Evolutionary conservation across 2,888 invertebrate species (phyloP).

Genomic region (Noctuana brunneofusca): DNA sequence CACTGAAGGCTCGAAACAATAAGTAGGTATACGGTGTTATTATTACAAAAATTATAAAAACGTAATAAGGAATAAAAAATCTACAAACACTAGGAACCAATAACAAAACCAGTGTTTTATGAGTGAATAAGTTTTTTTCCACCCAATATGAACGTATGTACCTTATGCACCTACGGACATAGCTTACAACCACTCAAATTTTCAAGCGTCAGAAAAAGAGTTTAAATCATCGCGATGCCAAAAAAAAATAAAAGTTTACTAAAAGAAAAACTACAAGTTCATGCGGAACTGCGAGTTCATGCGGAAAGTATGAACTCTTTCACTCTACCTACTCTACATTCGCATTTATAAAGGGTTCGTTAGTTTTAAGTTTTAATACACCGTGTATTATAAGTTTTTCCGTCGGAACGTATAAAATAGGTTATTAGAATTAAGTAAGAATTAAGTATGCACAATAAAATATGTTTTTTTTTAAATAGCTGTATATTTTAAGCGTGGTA

Average conservation of each 20-base stretch:
- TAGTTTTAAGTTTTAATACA: not conserved
- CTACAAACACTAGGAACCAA: no score
- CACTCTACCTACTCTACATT: conserved; percentile 6
- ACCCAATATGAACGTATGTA: not conserved
- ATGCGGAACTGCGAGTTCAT: no score
- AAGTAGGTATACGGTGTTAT: no score
- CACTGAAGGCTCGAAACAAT: no score
- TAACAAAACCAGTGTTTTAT: no score
- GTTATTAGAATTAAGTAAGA: not conserved
- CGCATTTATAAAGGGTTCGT: not conserved
- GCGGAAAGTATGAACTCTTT: not conserved
- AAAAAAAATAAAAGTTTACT: conserved; percentile 5
- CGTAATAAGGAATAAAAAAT: no score
- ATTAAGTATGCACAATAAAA: no score
- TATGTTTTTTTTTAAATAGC: no score
- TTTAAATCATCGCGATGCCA: no score
- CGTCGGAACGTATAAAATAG: not conserved
- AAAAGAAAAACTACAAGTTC: not conserved
- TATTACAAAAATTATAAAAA: no score
- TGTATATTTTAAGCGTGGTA: no score
- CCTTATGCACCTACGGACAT: not conserved
- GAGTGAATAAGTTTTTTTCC: no score
- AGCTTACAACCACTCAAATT: conserved; percentile 5
- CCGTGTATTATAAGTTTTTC: not conserved
- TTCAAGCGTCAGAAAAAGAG: conserved; percentile 2